Evolutionary conservation across 1,140 invertebrate genomes (phyloP), one percentile per base, ranked within the genome.

Genomic region (Sminthurides bifidus): DNA sequence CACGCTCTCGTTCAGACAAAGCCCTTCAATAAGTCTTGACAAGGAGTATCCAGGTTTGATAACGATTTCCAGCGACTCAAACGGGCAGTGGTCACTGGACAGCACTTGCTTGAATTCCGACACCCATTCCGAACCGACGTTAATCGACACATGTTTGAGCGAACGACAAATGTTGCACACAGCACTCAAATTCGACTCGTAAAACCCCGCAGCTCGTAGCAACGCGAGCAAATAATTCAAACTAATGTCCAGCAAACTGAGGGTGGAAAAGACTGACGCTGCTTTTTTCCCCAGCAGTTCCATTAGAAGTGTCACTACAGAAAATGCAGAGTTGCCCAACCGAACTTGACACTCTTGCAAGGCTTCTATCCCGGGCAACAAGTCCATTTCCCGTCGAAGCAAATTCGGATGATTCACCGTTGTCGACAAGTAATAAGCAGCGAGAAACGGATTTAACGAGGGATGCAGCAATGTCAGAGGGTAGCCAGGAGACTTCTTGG

Each of bases 361-460:
- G 66, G 54, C 35, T 50, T 63, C 48, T 67, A 31, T 68, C 43
- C 24, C 68, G 21, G 75, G 75, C 21, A 78, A 65, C 10, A 71
- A 71, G 30, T 77, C 74, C 27, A 78, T 59, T 62, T 78, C 77
- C 14, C 72, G 66, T 31, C 74, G 64, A 10, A 78, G 61, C 1
- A 76, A 72, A 41, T 73, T 73, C 0, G 75, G 69, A 61, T 75
- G 73, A 51, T 74, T 73, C 2, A 75, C 74, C 1, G 77, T 69
- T 0, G 75, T 75, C 0, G 74, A 72, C 2, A 78, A 65, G 62
- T 78, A 77, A 52, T 76, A 76, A 3, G 76, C 77, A 1, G 75
- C 73, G 1, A 78, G 64, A 56, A 74, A 78, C 44, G 76, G 74
- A 12, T 72, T 70, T 27, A 77, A 70, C 1, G 73, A 69, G 37